These are phyloP conservation scores for Malurus cyaneus DNA, from an alignment of 2,113 vertebrate species.

Conservation along the genomic window DNA sequence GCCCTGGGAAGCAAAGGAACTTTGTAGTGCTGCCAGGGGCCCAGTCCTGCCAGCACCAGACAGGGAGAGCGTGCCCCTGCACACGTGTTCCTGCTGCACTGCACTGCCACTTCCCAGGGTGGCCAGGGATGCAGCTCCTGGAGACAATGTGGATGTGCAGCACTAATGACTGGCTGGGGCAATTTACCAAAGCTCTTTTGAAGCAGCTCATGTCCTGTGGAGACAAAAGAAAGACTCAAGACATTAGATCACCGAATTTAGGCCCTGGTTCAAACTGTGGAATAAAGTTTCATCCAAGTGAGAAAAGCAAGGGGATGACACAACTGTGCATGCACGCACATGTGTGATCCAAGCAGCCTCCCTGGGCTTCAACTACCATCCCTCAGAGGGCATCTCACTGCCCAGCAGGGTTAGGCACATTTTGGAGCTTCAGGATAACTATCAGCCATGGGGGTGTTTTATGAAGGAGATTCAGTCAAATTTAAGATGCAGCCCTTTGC, in stretches of 20 bases:
- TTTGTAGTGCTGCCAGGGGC: background rate
- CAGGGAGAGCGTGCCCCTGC: background rate
- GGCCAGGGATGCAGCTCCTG: background rate
- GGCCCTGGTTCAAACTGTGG: background rate
- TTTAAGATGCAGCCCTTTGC: background rate
- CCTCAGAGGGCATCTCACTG: background rate
- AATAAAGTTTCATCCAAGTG: background rate
- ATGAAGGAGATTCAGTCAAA: background rate
- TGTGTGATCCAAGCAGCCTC: background rate
- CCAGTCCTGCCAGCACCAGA: background rate
- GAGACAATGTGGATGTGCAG: background rate
- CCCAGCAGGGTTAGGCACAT: background rate
- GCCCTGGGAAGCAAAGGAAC: background rate
- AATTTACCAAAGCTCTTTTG: background rate
- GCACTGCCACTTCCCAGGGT: rapidly evolving
- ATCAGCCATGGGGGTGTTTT: background rate
- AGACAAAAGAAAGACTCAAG: background rate
- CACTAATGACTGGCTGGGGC: background rate
- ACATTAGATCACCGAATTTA: background rate
- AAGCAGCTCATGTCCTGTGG: background rate
- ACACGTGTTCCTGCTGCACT: rapidly evolving
- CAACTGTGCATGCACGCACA: rapidly evolving
- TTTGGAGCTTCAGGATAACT: background rate
- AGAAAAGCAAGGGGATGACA: background rate
- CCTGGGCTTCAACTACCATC: background rate